Conservation (phyloP, 2,113 vertebrate genomes). For the Hylia prasina region DNA sequence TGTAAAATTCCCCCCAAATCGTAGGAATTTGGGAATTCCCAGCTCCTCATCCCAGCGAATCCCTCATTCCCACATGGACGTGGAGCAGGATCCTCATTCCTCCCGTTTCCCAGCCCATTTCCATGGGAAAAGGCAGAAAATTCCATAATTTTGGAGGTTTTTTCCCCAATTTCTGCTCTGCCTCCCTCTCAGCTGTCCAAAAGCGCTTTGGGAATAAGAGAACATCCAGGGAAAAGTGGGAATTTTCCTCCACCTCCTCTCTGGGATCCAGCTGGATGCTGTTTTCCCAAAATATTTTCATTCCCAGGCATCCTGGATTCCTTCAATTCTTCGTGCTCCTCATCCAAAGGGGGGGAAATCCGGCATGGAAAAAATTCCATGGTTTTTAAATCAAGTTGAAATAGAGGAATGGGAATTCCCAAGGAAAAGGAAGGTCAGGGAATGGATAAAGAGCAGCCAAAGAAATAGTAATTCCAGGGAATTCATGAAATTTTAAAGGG, state of each 20-base stretch:
- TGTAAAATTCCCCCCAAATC: neutral
- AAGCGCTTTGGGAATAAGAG: neutral
- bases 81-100: rapidly evolving
- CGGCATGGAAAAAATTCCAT: no score
- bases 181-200: neutral
- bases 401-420: neutral
- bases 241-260: neutral
- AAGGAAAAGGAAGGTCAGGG: neutral
- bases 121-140: neutral
- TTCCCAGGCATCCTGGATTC: neutral
- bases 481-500: no score
- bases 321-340: neutral
- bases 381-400: neutral
- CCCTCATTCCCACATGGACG: neutral
- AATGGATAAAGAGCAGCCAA: neutral
- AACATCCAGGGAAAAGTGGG: neutral
- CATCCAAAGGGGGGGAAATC: rapidly evolving
- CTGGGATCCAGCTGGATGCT: rapidly evolving
- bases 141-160: rapidly evolving
- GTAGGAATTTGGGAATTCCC: neutral
- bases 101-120: rapidly evolving
- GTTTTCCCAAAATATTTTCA: neutral
- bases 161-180: rapidly evolving
- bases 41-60: neutral
- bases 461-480: neutral